phyloP scores from a whole-genome alignment of 2,797 vertebrate genomes.

The Chloroceryle inda region DNA sequence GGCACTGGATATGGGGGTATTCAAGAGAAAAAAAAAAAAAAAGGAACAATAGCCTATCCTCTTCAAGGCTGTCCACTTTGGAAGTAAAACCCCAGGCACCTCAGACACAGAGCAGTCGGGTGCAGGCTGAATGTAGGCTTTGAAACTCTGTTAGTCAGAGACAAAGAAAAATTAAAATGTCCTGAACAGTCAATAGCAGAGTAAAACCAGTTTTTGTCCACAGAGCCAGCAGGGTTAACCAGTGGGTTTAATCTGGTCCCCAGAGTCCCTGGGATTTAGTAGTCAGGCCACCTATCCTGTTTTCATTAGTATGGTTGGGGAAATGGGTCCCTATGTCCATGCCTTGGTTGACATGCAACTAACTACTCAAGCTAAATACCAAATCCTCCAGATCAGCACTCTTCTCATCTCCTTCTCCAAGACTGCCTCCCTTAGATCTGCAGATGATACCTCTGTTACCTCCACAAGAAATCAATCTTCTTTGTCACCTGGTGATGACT shows the following conservation, averaged over 20 bases:
- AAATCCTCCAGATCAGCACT: not conserved
- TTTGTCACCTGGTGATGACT: not conserved
- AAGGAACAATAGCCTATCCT: not conserved
- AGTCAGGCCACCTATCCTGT: not conserved
- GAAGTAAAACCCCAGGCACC: not conserved
- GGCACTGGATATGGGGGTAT: not conserved
- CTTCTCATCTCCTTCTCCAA: not conserved
- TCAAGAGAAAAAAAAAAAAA: not conserved
- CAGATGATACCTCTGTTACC: not conserved
- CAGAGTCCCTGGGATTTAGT: not conserved
- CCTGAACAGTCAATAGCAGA: not conserved
- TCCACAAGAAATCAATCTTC: not conserved
- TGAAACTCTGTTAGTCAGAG: not conserved
- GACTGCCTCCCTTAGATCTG: not conserved
- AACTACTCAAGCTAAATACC: not conserved
- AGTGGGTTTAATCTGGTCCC: not conserved
- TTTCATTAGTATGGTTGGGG: not conserved
- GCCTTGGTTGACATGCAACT: not conserved
- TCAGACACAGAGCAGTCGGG: not conserved
- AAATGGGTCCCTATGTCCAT: not conserved
- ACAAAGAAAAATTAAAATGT: not conserved
- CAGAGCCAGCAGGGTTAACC: not conserved
- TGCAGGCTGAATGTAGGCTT: not conserved
- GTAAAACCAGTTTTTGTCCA: not conserved
- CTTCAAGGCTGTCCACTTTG: not conserved